Conservation (phyloP, 2,797 vertebrate genomes). For the Bryconaethiops microstoma region DNA sequence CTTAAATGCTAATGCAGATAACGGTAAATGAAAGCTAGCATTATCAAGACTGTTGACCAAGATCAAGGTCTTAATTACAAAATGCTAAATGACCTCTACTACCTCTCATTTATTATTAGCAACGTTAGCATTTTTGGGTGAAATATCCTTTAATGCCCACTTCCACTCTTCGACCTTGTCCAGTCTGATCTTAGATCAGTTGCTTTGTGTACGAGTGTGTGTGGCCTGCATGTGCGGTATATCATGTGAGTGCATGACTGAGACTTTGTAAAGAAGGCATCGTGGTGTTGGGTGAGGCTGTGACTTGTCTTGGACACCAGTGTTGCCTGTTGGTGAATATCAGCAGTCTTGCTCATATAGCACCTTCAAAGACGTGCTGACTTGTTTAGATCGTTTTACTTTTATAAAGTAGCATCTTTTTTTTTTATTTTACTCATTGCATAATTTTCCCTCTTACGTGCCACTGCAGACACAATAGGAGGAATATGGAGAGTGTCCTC, state of each 20-base stretch:
- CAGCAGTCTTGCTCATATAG: background rate
- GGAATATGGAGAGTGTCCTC: slow-evolving; percentile 8
- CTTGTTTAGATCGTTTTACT: slow-evolving; percentile 28
- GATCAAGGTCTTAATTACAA: background rate
- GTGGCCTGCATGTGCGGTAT: slow-evolving; percentile 23
- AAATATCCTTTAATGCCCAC: slow-evolving; percentile 18
- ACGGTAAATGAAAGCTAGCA: background rate
- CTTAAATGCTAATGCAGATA: slow-evolving; percentile 2
- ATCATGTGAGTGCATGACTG: slow-evolving; percentile 27
- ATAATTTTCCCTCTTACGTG: background rate
- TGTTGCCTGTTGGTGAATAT: slow-evolving; percentile 48
- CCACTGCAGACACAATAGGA: background rate
- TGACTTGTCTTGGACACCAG: slow-evolving; percentile 41
- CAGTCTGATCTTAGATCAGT: slow-evolving; percentile 42
- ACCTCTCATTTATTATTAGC: slow-evolving; percentile 16
- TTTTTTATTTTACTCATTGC: background rate
- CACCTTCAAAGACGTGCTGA: background rate
- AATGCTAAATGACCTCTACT: background rate
- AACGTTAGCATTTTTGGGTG: slow-evolving; percentile 15
- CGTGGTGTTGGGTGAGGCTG: background rate
- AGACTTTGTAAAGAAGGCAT: slow-evolving; percentile 11
- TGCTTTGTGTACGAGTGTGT: slow-evolving; percentile 31
- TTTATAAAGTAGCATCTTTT: slow-evolving; percentile 17
- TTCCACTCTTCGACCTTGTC: slow-evolving; percentile 1
- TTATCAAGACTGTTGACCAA: background rate